Evolutionary conservation across 2,797 vertebrate genomes (phyloP), one percentile per base, ranked within the genome.

Genomic region (Setipinna tenuifilis): DNA sequence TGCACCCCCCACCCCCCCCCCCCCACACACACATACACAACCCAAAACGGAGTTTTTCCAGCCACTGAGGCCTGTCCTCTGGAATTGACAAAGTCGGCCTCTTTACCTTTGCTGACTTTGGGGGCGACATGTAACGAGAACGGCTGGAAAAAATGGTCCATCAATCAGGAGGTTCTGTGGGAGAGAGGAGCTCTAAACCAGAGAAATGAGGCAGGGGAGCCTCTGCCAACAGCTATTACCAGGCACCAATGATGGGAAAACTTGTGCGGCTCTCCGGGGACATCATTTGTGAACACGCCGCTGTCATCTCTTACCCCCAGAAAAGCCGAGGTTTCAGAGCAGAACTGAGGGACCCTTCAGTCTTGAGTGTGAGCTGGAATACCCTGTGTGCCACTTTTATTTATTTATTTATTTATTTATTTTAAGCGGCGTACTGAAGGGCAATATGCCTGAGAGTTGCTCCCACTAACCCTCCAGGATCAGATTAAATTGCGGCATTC

Each of bases 161-260:
- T 95, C 92, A 91, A 92, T 94, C 93, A 93, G 48, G 88, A 88
- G 88, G 90, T 81, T 86, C 78, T 87, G 58, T 54, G 41, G 75
- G 86, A 81, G 87, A 83, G 83, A 23, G 75, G 83, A 86, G 78
- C 85, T 88, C 88, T 91, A 86, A 90, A 87, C 90, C 89, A 88
- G 90, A 90, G 89, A 92, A 93, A 94, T 92, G 90, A 94, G 93
- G 88, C 87, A 87, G 89, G 31, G 87, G 88, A 90, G 87, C 82
- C 89, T 89, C 87, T 92, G 91, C 91, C 91, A 93, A 87, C 90
- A 93, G 88, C 86, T 84, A 87, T 93, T 93, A 93, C 91, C 90
- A 90, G 86, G 88, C 90, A 88, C 90, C 92, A 88, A 92, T 93
- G 92, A 94, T 93, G 92, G 92, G 90, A 92, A 93, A 91, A 91